Base-by-base conservation (phyloP, 2,888 invertebrate genomes). In the Nymphalis urticae region DNA sequence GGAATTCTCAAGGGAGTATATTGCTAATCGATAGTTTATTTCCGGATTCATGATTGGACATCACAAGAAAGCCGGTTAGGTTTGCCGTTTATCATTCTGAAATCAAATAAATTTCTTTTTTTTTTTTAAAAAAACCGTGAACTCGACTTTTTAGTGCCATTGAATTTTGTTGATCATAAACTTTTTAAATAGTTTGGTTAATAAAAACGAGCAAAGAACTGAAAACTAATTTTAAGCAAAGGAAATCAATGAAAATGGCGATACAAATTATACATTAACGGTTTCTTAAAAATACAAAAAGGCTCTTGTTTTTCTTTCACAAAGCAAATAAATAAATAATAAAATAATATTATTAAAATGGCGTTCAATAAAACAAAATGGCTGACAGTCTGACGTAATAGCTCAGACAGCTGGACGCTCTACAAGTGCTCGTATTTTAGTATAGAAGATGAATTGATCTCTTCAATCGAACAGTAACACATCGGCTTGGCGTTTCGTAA, bases 341-440 rank as follows among this genome's bases (percentile, higher is more conserved):
- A 54, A 7, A 54, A 13, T 5, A 24, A 54, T 27, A 27, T 24
- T 13, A 54, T 27, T 24, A 54, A 54, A 54, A 27, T 54, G 17
- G 58, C 9, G n/a, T 19, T 65, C 48, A 63, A 64, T 64, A 68
- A 62, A 64, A 70, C 66, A 56, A 56, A 73, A 75, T 82, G 79
- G 79, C 77, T 13, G 76, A 77, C 78, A 76, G 71, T 64, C 69
- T 86, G 85, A 85, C 87, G 86, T 72, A 81, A 80, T 72, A 82
- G 58, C 19, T 58, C 58, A 58, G 81, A 83, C 83, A 80, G 85
- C 83, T 83, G 81, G 84, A 72, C 81, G 81, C 78, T 74, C 64
- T 69, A 77, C 82, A 82, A 86, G 85, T 85, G 85, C 73, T 73
- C 71, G 75, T 85, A 86, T 86, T 86, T 85, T 72, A 69, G 79